A percentile compares a stretch with the other conserved stretches of the same genome.
These are phyloP conservation scores for Zosterops pallidus DNA, from an alignment of 2,113 vertebrate species.

Conservation along the genomic window DNA sequence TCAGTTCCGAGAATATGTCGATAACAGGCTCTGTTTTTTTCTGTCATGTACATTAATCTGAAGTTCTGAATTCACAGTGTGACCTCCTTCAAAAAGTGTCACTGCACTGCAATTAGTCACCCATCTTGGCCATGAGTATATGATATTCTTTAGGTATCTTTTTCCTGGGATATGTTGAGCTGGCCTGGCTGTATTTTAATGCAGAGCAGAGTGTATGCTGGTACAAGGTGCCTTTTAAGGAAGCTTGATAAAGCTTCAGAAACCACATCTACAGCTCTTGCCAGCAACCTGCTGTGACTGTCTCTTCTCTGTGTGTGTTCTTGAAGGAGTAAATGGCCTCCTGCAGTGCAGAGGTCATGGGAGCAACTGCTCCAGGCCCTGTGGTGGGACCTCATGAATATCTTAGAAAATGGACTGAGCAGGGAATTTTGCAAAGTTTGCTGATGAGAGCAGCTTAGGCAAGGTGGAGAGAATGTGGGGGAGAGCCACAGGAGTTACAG, in stretches of 20 bases:
- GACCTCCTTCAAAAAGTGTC: neutral
- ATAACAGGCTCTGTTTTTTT: neutral
- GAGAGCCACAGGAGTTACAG: neutral
- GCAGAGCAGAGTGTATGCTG: neutral
- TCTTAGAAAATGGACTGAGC: neutral
- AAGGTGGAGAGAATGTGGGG: neutral
- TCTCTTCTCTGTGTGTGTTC: neutral
- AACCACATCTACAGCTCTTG: neutral
- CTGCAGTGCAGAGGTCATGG: neutral
- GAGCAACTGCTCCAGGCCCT: neutral
- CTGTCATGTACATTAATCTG: neutral
- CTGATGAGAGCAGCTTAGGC: neutral
- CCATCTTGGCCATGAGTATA: neutral
- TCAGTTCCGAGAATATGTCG: neutral
- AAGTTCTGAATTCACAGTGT: neutral
- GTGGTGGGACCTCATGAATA: neutral
- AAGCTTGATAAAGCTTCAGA: neutral
- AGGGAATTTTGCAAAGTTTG: neutral
- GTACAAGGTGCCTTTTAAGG: neutral
- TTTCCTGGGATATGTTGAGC: neutral
- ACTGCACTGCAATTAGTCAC: neutral
- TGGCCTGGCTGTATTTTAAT: neutral
- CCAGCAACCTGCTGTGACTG: neutral
- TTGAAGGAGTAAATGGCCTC: neutral
- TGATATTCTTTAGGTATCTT: neutral